Base-by-base conservation (phyloP, 2,797 vertebrate genomes). In the Galaxias olidus region DNA sequence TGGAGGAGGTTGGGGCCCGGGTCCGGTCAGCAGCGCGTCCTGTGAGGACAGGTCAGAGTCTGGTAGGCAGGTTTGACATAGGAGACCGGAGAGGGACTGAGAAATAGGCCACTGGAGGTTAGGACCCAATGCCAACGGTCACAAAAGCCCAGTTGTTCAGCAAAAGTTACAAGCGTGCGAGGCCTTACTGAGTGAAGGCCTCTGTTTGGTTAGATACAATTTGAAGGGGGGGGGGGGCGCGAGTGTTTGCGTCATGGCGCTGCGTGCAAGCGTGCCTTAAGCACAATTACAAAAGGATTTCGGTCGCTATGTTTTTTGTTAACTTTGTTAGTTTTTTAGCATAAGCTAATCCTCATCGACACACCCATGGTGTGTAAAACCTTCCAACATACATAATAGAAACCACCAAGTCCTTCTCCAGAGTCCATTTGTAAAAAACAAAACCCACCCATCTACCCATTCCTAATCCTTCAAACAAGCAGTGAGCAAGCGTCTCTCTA, bases 31-130 rank as follows among this genome's bases (percentile, higher is more conserved):
- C 6, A 65, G 53, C 66, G 69, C 50, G 30, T 30, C 56, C 59
- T 17, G 20, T 56, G 77, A 84, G 58, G 75, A 77, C 47, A 64
- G 61, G 58, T 15, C 53, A n/a, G n/a, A 57, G 56, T 44, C 43
- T 53, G 58, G 40, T 49, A 44, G 44, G 73, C 15, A 49, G 63
- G 8, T 47, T 71, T 61, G 55, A 53, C 15, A 53, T 10, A 47
- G 47, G 67, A 56, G 45, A 55, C 8, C n/a, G n/a, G 48, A 15
- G 47, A 10, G 13, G 19, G 4, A 68, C 46, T 58, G 19, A 68
- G 50, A 59, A 46, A 30, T 7, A 40, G 20, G 42, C 52, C 65
- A 9, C 44, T 71, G 55, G 48, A 47, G 46, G 67, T 47, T 44
- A 64, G 17, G n/a, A 52, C 30, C 30, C 30, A 6, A 30, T 30